A percentile compares a stretch with the other conserved stretches of the same genome.
Conservation (phyloP, 2,797 vertebrate species). For the Gymnoscopelus microlampas region DNA sequence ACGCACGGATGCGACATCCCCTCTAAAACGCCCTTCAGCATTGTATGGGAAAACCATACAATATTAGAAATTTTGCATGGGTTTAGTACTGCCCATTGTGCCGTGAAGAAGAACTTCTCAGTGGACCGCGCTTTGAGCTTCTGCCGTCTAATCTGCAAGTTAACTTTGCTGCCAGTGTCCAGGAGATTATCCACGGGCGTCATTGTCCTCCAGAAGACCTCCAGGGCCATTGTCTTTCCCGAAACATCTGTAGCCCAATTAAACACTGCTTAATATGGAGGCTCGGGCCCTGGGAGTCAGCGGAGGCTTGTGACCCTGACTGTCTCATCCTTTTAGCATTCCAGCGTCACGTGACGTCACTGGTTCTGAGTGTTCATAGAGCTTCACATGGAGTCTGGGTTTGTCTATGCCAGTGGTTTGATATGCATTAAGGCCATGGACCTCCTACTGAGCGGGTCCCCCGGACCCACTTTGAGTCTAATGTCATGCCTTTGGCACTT, state of each 20-base stretch:
- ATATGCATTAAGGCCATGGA: background rate
- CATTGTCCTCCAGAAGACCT: constrained; percentile 56
- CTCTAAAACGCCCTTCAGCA: background rate
- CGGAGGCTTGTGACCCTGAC: constrained; percentile 17
- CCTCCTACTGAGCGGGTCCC: background rate
- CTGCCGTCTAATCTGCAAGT: constrained; percentile 55
- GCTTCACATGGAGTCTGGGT: constrained; percentile 10
- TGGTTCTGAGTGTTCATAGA: constrained; percentile 7
- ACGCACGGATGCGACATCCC: background rate
- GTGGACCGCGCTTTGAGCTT: constrained; percentile 16
- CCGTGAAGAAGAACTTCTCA: constrained; percentile 23
- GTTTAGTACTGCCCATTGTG: constrained; percentile 33
- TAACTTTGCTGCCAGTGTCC: constrained; percentile 64
- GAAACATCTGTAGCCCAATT: constrained; percentile 69
- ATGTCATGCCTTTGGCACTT: too few species aligned
- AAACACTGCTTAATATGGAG: constrained; percentile 42
- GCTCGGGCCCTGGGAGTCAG: constrained; percentile 38
- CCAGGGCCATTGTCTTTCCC: constrained; percentile 53
- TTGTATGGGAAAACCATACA: background rate
- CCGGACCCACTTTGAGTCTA: too few species aligned
- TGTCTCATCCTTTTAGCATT: constrained; percentile 20
- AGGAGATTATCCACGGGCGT: constrained; percentile 59
- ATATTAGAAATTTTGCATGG: constrained; percentile 20
- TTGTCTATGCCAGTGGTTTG: background rate
- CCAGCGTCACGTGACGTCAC: constrained; percentile 22